These are phyloP conservation scores for Trachurus trachurus DNA, from an alignment of 2,797 vertebrate species.

Conservation along the genomic window DNA sequence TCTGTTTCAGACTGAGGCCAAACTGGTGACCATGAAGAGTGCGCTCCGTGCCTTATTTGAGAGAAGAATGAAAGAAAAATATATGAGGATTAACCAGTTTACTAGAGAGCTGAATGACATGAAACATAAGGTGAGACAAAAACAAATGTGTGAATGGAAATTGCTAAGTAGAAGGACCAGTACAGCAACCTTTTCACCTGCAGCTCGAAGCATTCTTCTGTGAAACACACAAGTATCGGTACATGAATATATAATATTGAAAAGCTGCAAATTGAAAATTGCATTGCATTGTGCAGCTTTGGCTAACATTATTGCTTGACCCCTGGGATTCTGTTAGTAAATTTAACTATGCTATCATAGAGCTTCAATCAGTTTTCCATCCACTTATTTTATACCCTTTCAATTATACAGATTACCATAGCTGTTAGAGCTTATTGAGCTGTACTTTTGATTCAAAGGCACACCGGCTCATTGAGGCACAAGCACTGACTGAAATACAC, in stretches of 20 bases:
- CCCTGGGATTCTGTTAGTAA: conserved; percentile 56
- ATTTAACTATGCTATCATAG: conserved; percentile 60
- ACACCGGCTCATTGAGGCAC: conserved; percentile 67
- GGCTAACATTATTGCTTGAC: conserved; percentile 51
- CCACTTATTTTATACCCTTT: conserved; percentile 73
- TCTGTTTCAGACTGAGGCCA: conserved; percentile 58
- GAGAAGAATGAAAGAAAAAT: conserved; percentile 42
- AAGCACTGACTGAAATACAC: conserved; percentile 38
- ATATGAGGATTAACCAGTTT: conserved; percentile 41
- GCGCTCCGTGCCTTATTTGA: conserved; percentile 24
- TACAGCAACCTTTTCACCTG: conserved; percentile 15
- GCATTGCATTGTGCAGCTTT: conserved; percentile 35
- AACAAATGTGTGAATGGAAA: background rate
- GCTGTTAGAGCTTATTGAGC: conserved; percentile 72
- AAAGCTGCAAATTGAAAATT: conserved; percentile 47
- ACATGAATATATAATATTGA: conserved; percentile 6
- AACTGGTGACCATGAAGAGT: conserved; percentile 38
- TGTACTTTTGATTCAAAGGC: conserved; percentile 76
- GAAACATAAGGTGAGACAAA: conserved; percentile 42
- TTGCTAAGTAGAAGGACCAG: background rate
- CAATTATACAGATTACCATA: conserved; percentile 72
- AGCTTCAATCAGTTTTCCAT: conserved; percentile 68
- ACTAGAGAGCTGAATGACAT: conserved; percentile 43
- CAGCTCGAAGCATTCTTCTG: conserved; percentile 8
- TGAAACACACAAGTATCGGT: conserved; percentile 11